Conservation (phyloP, 2,113 vertebrate species). For the Nibea coibor region DNA sequence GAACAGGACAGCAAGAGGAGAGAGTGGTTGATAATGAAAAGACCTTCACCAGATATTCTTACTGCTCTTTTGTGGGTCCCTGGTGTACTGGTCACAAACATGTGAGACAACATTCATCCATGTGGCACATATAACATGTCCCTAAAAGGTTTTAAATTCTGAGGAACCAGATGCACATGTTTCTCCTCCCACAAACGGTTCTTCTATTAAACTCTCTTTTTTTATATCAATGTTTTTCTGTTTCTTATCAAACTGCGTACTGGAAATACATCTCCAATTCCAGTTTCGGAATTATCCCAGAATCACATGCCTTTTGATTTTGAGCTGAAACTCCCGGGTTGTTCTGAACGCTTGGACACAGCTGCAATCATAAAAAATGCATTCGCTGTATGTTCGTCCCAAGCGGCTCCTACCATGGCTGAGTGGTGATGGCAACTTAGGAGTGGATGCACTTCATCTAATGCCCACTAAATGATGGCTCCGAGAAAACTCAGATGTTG, state of each 20-base stretch:
- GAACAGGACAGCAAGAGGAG: slow-evolving; percentile 17
- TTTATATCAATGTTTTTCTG: background rate
- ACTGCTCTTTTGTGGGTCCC: slow-evolving; percentile 1
- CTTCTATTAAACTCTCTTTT: background rate
- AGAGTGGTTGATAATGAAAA: slow-evolving; percentile 48
- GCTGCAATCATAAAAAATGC: slow-evolving; percentile 48
- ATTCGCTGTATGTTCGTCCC: slow-evolving; percentile 25
- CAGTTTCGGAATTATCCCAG: slow-evolving; percentile 12
- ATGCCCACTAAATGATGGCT: slow-evolving; percentile 3
- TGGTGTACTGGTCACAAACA: background rate
- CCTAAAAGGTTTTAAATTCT: background rate
- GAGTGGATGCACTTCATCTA: background rate
- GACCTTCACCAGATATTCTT: slow-evolving; percentile 34
- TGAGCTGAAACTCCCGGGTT: background rate
- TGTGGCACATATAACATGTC: background rate
- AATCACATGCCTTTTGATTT: slow-evolving; percentile 34
- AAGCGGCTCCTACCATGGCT: background rate
- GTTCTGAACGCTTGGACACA: slow-evolving; percentile 20
- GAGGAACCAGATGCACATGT: background rate
- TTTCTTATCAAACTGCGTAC: background rate
- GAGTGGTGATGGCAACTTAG: background rate
- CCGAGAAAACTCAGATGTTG: background rate
- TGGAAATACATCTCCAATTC: slow-evolving; percentile 10
- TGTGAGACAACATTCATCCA: slow-evolving; percentile 8
- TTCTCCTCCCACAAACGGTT: background rate